Base-by-base conservation (phyloP, 2,113 vertebrate species). In the Collichthys lucidus region DNA sequence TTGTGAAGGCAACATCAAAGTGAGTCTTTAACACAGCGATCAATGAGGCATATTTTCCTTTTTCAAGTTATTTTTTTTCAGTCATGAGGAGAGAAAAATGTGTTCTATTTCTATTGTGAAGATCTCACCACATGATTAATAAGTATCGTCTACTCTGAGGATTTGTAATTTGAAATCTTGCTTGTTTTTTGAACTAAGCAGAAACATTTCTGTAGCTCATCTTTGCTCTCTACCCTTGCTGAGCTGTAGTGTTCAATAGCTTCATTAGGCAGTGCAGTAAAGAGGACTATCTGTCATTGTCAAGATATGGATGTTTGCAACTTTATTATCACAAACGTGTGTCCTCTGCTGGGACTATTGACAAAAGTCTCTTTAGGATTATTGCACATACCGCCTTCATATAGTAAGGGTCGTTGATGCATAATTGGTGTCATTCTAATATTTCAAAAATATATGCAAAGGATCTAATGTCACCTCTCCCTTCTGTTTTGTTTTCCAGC, bases 401-500 rank as follows among this genome's bases (percentile, higher is more conserved):
- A 82, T 61, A 75, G 67, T 26, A 62, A 71, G 19, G 65, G 26
- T 53, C 4, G 40, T 61, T 15, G 47, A 57, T 63, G 17, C 15
- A 64, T 62, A 59, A 71, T 72, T 29, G 26, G 26, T 75, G 44
- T 65, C 26, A 49, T 72, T 84, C 12, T 79, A 22, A 40, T 55
- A 11, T 77, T 24, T 82, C 1, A 55, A 24, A 49, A 14, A 49
- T 26, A 26, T 46, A 5, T 71, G 5, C 22, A 57, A 57, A 66
- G 20, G 24, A 12, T 80, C 78, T 88, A 63, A 88, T 62, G 19
- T 85, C 2, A 24, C 24, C 79, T 83, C 87, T 77, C 20, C 47
- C 11, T 5, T 83, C 49, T 85, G 53, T 84, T 83, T 72, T 96
- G 85, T 95, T 89, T 95, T 95, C 72, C 91, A 99, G 98, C 97